These are phyloP conservation scores for Drosophila simulans DNA, from an alignment of 1,140 invertebrate genomes.

Conservation along the genomic window DNA sequence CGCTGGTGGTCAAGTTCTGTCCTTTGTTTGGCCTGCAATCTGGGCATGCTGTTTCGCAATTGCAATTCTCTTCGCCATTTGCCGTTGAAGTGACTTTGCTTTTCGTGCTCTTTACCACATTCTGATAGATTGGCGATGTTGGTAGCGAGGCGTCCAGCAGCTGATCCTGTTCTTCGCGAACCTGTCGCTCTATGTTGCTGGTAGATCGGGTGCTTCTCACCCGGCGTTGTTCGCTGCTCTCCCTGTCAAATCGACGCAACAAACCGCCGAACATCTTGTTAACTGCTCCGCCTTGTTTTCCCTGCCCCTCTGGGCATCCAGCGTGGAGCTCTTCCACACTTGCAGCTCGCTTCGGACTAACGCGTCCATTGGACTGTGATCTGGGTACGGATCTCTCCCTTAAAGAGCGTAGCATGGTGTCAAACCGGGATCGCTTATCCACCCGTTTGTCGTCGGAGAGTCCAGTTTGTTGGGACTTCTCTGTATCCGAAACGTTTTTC, in stretches of 20 bases:
- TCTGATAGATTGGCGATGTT: slow-evolving; percentile 75
- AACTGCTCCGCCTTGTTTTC: slow-evolving; percentile 86
- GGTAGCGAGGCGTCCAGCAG: slow-evolving; percentile 26
- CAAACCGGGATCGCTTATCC: slow-evolving; percentile 84
- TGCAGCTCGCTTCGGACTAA: slow-evolving; percentile 88
- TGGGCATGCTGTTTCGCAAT: slow-evolving; percentile 60
- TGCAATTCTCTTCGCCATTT: slow-evolving; percentile 59
- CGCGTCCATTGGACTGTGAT: slow-evolving; percentile 77
- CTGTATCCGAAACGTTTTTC: slow-evolving; percentile 53
- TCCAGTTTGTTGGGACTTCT: slow-evolving; percentile 8
- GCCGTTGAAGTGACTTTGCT: not conserved
- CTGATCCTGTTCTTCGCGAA: slow-evolving; percentile 46
- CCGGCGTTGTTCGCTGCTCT: slow-evolving; percentile 65
- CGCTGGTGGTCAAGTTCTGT: slow-evolving; percentile 1
- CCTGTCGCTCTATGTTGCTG: slow-evolving; percentile 74
- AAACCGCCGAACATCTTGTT: slow-evolving; percentile 88
- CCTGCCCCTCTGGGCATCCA: slow-evolving; percentile 82
- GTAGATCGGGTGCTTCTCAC: slow-evolving; percentile 77
- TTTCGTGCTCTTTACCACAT: slow-evolving; percentile 46
- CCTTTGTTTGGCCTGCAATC: slow-evolving; percentile 62
- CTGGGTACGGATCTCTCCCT: slow-evolving; percentile 88
- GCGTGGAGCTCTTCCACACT: slow-evolving; percentile 88
- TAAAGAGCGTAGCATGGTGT: slow-evolving; percentile 86
- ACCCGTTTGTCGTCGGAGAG: slow-evolving; percentile 50
- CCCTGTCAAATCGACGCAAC: slow-evolving; percentile 89